A percentile compares a stretch with the other conserved stretches of the same genome.
These are phyloP conservation scores for Hypothenemus hampei DNA, from an alignment of 1,140 invertebrate genomes.

Conservation along the genomic window DNA sequence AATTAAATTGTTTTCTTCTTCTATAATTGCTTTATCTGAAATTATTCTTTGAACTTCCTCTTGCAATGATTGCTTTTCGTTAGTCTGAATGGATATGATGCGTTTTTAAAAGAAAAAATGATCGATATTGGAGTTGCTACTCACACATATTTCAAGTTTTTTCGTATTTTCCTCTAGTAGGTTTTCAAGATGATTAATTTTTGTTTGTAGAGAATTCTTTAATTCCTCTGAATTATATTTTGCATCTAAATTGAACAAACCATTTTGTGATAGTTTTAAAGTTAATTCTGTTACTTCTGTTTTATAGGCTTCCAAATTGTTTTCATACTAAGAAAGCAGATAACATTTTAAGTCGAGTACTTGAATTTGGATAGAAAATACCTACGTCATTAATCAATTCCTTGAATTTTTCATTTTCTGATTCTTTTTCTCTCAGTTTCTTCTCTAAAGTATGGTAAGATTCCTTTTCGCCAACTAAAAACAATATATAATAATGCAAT, in stretches of 20 bases:
- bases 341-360: too few species aligned
- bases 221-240: slow-evolving; percentile 35
- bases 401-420: slow-evolving; percentile 19
- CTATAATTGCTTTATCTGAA: slow-evolving; percentile 22
- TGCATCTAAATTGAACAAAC: slow-evolving; percentile 29
- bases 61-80: slow-evolving; percentile 30
- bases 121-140: not conserved
- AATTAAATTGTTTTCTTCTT: slow-evolving; percentile 20
- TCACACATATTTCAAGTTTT: slow-evolving; percentile 29
- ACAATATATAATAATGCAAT: not conserved
- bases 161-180: slow-evolving; percentile 30
- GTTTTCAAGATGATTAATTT: slow-evolving; percentile 33
- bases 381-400: not conserved
- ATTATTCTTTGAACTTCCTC: slow-evolving; percentile 32
- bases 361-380: too few species aligned
- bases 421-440: slow-evolving; percentile 21
- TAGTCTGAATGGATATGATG: slow-evolving; percentile 27
- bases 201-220: slow-evolving; percentile 28
- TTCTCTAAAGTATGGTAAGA: slow-evolving; percentile 27
- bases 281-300: slow-evolving; percentile 32
- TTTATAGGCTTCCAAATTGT: slow-evolving; percentile 30
- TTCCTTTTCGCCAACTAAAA: slow-evolving; percentile 36
- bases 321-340: slow-evolving; percentile 23
- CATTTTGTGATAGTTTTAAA: slow-evolving; percentile 32
- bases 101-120: slow-evolving; percentile 5